Conservation (phyloP, 2,797 vertebrate genomes). For the Pseudomugil gertrudae region DNA sequence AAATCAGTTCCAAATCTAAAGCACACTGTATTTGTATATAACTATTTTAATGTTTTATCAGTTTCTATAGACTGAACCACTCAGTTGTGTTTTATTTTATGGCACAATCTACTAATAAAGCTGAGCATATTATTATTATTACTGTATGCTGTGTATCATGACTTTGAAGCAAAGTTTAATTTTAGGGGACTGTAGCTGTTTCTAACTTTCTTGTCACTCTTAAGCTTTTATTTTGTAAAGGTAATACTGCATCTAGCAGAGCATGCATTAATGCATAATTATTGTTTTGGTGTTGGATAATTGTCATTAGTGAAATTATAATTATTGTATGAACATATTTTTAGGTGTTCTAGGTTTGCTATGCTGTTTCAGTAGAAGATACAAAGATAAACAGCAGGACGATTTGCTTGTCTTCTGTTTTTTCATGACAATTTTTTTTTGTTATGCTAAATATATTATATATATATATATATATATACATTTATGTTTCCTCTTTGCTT, state of each 20-base stretch:
- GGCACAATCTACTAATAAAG: slow-evolving; percentile 1
- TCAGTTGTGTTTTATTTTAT: slow-evolving; percentile 2
- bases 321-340: not conserved
- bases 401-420: not conserved
- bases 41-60: slow-evolving; percentile 17
- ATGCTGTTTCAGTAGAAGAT: not conserved
- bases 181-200: slow-evolving; percentile 26
- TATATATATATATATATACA: not conserved
- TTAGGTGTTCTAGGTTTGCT: not conserved
- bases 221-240: not conserved
- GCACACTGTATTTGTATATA: slow-evolving; percentile 53
- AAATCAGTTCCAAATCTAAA: slow-evolving; percentile 15
- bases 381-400: not conserved
- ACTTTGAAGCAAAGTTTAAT: slow-evolving; percentile 1
- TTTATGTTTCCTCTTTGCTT: not conserved
- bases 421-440: not conserved
- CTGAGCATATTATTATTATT: slow-evolving; percentile 10
- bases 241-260: slow-evolving; percentile 17
- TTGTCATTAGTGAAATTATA: slow-evolving; percentile 5
- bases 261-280: not conserved
- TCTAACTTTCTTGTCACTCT: not conserved
- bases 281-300: slow-evolving; percentile 12
- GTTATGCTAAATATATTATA: not conserved
- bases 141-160: slow-evolving; percentile 42
- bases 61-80: slow-evolving; percentile 9